phyloP scores from a whole-genome alignment of 1,140 invertebrate species.

The Holotrichia oblita region DNA sequence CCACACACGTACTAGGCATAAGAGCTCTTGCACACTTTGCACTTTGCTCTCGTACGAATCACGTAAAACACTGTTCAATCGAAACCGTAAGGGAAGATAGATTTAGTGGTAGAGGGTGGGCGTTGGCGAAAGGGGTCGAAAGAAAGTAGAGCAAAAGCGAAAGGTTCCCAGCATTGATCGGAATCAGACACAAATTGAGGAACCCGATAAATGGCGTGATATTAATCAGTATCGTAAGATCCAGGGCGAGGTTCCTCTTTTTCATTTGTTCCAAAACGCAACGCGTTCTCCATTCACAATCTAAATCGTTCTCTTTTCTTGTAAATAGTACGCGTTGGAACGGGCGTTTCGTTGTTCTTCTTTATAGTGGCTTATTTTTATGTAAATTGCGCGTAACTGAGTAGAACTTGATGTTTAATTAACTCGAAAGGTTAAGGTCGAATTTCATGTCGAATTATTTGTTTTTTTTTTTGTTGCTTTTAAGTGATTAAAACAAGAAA shows the following conservation, averaged over 20 bases:
- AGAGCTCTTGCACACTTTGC: not conserved
- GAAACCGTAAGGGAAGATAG: not conserved
- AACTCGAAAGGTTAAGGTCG: not conserved
- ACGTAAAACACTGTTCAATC: not conserved
- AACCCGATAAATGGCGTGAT: not conserved
- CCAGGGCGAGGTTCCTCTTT: not conserved
- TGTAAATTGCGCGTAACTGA: not conserved
- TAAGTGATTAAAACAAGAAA: not conserved
- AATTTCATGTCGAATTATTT: not conserved
- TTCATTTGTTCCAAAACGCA: not conserved
- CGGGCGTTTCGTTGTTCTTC: not conserved
- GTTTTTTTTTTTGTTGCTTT: not conserved
- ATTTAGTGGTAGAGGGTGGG: not conserved
- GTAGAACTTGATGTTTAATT: not conserved
- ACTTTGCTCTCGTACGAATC: slow-evolving; percentile 4
- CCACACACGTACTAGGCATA: not conserved
- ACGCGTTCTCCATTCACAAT: not conserved
- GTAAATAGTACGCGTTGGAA: not conserved
- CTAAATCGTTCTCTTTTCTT: not conserved
- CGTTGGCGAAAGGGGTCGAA: not conserved
- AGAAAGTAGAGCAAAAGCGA: not conserved
- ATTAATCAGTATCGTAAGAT: not conserved
- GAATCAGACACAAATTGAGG: not conserved
- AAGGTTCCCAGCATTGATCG: not conserved
- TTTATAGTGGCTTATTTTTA: not conserved